Evolutionary conservation across 1,140 invertebrate genomes (phyloP), one percentile per base, ranked within the genome.

Genomic region (Penaeus chinensis): DNA sequence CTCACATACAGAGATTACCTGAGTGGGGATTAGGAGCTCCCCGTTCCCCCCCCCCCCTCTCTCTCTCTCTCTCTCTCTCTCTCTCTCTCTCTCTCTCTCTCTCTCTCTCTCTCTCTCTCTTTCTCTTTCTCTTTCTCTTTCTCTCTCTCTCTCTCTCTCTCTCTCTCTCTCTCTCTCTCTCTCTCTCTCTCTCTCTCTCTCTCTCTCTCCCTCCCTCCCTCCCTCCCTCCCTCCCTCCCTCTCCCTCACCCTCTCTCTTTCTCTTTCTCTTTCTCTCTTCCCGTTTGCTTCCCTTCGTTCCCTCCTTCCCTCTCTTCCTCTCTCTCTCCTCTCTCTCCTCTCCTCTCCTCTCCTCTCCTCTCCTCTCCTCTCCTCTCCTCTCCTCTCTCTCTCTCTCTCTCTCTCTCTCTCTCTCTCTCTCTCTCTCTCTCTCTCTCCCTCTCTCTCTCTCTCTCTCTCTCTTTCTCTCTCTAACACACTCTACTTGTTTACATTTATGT

Each of bases 401-500:
- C 54, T 81, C 24, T 24, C 37, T 61, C 13, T 37, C 8, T 19
- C 60, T 32, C 22, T 22, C 32, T 22, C 60, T 32, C 19, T 24
- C 32, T 22, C n/a, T 47, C 54, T 20, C 5, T 60, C 18, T 3
- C 11, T 32, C 2, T 37, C 27, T 80, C 19, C 61, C 27, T 22
- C 19, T 60, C 54, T n/a, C 27, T n/a, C 37, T 80, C 37, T 80
- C 78, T 80, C 54, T 80, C 7, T 61, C 54, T 54, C 42, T 80
- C 11, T 80, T 13, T 7, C 37, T 7, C 37, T 42, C 37, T 32
- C 32, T 1, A 32, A 32, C 0, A 69, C 27, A 19, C 22, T 74
- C 82, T 71, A 60, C 20, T 11, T 63, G 63, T 27, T 82, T 62
- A 42, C 54, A 2, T 54, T 54, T 54, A 54, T 54, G 54, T 16